Evolutionary conservation across 2,888 invertebrate genomes (phyloP), one percentile per base, ranked within the genome.

Genomic region (Philereme transversata): DNA sequence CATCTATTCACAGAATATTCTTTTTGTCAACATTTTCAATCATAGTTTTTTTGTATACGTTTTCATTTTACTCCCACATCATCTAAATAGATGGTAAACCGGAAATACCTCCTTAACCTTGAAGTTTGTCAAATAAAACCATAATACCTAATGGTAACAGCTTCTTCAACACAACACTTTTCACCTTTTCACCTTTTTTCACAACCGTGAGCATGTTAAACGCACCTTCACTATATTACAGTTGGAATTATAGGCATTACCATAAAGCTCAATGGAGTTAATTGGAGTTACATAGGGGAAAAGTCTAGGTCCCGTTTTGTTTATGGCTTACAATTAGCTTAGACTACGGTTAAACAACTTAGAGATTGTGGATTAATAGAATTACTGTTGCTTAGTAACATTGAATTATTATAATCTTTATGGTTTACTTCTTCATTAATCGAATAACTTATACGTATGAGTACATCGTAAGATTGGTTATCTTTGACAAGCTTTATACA

Each of bases 301-400:
- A 36, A 56, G 48, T 50, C 49, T 55, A 61, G 57, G 57, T 62
- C 62, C 64, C 53, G 60, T 66, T 57, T 58, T 58, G 60, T 62
- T 59, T 59, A 66, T 61, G 35, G 55, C 54, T 54, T 47, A 55
- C 53, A 46, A 58, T 64, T 62, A 49, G 55, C 55, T 62, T 22
- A 44, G 47, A 52, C 47, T 55, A 43, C 51, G 54, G 55, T 51
- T 58, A 51, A 55, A 47, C 55, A 51, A 48, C 62, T 55, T 33
- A 44, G 61, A 57, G 57, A 47, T 51, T 38, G 11, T 44, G 35
- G 48, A 52, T 59, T 52, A 52, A 63, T 60, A 47, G 47, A 36
- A 38, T 55, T 47, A 36, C 59, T 36, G 52, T 58, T 51, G 41
- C 41, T 46, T 45, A 22, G 50, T 7, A 46, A 53, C 54, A 51